phyloP scores from a whole-genome alignment of 2,113 vertebrate genomes.

The Pterocles orientalis region DNA sequence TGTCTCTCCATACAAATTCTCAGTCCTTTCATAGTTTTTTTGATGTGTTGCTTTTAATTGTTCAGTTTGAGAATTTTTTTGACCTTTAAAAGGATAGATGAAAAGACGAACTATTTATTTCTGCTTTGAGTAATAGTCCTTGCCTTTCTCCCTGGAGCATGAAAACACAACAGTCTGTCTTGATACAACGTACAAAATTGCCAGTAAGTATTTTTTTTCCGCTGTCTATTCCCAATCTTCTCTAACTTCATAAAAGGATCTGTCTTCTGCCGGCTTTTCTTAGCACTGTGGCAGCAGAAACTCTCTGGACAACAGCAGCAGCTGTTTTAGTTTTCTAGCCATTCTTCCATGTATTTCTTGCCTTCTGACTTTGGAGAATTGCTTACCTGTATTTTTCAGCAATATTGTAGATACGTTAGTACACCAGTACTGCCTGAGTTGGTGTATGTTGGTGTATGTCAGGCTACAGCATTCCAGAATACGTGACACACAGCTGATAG shows the following conservation, averaged over 20 bases:
- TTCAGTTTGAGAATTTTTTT: not conserved
- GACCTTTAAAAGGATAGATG: conserved; percentile 13
- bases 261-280: conserved; percentile 33
- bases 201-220: not conserved
- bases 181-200: not conserved
- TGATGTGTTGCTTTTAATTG: conserved; percentile 23
- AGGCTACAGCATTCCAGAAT: not conserved
- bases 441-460: not conserved
- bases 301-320: not conserved
- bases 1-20: not conserved
- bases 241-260: conserved; percentile 16
- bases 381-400: not conserved
- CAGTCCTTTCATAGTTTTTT: not conserved
- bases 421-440: not conserved
- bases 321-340: not conserved
- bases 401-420: not conserved
- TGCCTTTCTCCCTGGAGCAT: conserved; percentile 8
- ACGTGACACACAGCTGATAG: not conserved
- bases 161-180: conserved; percentile 4
- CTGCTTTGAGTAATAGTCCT: not conserved
- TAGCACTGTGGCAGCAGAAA: not conserved
- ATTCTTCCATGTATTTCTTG: not conserved
- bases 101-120: not conserved
- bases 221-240: not conserved
- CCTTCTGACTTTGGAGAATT: not conserved